Base-by-base conservation (phyloP, 2,888 invertebrate genomes). In the Sceliomorpha sp. region DNA sequence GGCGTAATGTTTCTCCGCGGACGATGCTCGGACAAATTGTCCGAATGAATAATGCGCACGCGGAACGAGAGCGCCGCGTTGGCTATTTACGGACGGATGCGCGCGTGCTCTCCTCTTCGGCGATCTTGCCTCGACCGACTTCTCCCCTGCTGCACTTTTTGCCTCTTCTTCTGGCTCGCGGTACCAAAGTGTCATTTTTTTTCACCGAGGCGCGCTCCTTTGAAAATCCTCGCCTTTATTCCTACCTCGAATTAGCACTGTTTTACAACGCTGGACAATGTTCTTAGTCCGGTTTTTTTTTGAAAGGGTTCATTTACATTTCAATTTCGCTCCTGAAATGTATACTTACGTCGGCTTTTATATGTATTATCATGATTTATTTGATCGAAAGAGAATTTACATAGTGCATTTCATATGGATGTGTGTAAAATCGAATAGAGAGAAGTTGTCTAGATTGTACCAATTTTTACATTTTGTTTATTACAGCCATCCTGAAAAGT, bases 11-110 rank as follows among this genome's bases (percentile, higher is more conserved):
- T 27, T 42, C 56, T 50, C 37, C 48, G 48, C 44, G 36, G 31
- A 26, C 20, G 42, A 24, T 15, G 45, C 15, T 34, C 45, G 47
- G 45, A 56, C 59, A 62, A 69, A 66, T 72, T 68, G 67, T 68
- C 64, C 60, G 55, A 55, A 74, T 53, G 58, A 69, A 66, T 58
- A 63, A 63, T 48, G 63, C 42, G 14, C 24, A 24, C 26, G 40
- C 9, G 39, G 39, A 39, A 39, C 36, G 14, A 36, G 14, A 36
- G 14, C 36, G 36, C 36, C 36, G 36, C 36, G 36, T 62, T 62
- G 51, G 53, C 62, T 60, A 60, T 60, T 60, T 51, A 50, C 60
- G 60, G 34, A 42, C 42, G 60, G 32, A 40, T 48, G 59, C 45
- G 13, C 59, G 59, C 20, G 56, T n/a, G n/a, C n/a, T n/a, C n/a